Percentiles rank a stretch among this genome's conserved stretches.
These are phyloP conservation scores for Heloderma charlesbogerti DNA, from an alignment of 2,113 vertebrate species.

Conservation along the genomic window DNA sequence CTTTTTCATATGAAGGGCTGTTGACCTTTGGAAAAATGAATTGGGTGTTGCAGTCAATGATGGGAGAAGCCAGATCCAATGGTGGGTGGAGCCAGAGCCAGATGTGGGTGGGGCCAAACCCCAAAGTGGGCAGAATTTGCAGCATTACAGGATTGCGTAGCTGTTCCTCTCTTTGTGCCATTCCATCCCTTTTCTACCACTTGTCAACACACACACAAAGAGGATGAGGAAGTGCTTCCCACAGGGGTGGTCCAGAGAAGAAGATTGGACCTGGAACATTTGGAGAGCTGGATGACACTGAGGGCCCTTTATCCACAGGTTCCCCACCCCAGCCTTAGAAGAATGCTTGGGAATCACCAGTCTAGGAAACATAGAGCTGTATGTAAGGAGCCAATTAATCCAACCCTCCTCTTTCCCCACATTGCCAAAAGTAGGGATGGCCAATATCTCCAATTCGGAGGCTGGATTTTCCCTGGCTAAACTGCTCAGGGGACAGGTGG, in stretches of 20 bases:
- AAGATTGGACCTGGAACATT: neutral
- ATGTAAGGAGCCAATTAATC: no score
- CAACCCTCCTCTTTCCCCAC: neutral
- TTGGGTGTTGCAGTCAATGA: neutral
- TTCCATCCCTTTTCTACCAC: no score
- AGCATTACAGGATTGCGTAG: no score
- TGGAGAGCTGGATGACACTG: neutral
- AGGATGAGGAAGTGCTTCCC: no score
- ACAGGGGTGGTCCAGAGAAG: no score
- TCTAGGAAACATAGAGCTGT: neutral
- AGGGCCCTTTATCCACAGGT: neutral
- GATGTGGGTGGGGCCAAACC: no score
- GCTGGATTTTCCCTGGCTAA: neutral
- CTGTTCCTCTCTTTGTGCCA: no score
- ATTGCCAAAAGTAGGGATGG: neutral
- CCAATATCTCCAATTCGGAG: neutral
- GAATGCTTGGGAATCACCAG: neutral
- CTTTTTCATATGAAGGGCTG: neutral
- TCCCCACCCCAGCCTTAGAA: neutral
- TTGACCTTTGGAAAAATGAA: neutral
- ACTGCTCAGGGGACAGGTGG: neutral
- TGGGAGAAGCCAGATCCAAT: neutral
- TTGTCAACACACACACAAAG: no score
- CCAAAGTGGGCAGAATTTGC: no score
- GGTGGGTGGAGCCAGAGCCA: no score